These are phyloP conservation scores for Centropyge bicolor DNA, from an alignment of 2,797 vertebrate genomes.

Conservation along the genomic window DNA sequence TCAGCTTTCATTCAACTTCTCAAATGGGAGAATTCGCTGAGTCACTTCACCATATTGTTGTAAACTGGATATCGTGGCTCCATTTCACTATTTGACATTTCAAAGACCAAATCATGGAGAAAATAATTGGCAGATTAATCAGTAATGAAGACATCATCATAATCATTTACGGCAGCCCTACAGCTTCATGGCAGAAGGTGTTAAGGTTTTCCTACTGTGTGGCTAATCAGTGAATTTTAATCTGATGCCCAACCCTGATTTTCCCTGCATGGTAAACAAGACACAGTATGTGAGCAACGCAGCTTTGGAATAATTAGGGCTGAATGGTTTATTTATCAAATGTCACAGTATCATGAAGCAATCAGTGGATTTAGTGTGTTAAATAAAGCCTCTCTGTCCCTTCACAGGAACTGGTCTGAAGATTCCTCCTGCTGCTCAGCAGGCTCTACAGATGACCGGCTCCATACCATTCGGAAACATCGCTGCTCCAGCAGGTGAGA, in stretches of 20 bases:
- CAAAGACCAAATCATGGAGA: too few species aligned
- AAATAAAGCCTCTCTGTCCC: not conserved
- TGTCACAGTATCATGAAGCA: not conserved
- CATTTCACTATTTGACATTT: too few species aligned
- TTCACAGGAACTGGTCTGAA: conserved; percentile 94
- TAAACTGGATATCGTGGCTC: too few species aligned
- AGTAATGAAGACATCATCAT: too few species aligned
- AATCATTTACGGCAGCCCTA: not conserved
- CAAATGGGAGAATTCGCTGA: too few species aligned
- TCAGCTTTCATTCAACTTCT: too few species aligned
- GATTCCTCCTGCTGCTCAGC: conserved; percentile 97
- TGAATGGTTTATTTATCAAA: not conserved
- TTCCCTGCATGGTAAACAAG: not conserved
- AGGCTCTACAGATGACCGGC: conserved; percentile 97
- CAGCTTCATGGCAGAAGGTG: not conserved
- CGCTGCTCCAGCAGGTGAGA: conserved; percentile 82
- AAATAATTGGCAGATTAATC: too few species aligned
- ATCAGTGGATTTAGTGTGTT: not conserved
- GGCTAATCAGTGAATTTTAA: not conserved
- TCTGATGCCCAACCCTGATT: not conserved
- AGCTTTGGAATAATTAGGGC: not conserved
- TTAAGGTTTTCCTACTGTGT: not conserved
- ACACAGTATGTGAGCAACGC: not conserved
- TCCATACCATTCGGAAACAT: conserved; percentile 95
- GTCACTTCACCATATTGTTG: too few species aligned